Conservation (phyloP, 1,140 invertebrate genomes). For the Phenacoccus solenopsis region DNA sequence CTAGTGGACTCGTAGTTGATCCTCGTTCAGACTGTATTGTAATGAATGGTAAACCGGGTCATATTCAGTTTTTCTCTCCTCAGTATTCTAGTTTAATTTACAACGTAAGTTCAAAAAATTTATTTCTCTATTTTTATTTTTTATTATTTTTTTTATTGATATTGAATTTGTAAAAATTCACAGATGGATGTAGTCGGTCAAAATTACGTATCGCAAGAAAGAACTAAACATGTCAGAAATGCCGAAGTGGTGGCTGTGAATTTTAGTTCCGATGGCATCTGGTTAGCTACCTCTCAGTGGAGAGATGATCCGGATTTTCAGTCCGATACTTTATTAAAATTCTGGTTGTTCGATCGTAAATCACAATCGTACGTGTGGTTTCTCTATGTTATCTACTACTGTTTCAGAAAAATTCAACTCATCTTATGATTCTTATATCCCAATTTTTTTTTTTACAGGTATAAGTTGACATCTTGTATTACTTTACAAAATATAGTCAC, state of each 20-base stretch:
- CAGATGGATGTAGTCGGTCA: constrained; percentile 61
- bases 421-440: background rate
- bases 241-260: constrained; percentile 54
- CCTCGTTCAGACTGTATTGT: constrained; percentile 51
- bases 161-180: background rate
- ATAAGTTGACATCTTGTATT: constrained; percentile 19
- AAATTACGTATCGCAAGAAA: constrained; percentile 55
- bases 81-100: constrained; percentile 52
- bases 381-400: background rate
- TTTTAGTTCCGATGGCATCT: constrained; percentile 50
- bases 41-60: constrained; percentile 61
- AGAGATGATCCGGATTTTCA: constrained; percentile 44
- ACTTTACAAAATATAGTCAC: constrained; percentile 19
- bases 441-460: constrained; percentile 11
- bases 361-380: constrained; percentile 6
- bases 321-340: constrained; percentile 58
- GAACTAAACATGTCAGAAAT: constrained; percentile 44
- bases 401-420: too few relatives aligned
- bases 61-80: constrained; percentile 67
- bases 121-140: background rate
- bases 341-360: constrained; percentile 52
- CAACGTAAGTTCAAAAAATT: constrained; percentile 45
- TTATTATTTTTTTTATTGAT: background rate
- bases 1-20: constrained; percentile 52
- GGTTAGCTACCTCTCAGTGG: constrained; percentile 65